Evolutionary conservation across 2,797 vertebrate species (phyloP), one percentile per base, ranked within the genome.

Genomic region (Phalloptychus januarius): DNA sequence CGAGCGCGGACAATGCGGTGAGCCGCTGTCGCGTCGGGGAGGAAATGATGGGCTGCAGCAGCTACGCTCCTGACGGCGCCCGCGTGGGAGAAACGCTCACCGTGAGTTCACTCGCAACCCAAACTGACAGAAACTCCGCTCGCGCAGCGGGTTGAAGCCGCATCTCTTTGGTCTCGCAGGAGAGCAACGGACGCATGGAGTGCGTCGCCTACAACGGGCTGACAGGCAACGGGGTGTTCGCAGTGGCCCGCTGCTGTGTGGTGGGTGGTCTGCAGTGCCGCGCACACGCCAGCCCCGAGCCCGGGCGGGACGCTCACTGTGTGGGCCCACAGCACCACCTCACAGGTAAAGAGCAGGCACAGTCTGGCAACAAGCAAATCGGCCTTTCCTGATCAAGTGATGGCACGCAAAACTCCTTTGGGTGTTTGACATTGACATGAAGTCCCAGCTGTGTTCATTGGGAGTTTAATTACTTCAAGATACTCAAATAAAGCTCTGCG

Each of bases 21-120:
- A 95, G 91, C 69, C 92, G 13, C 84, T 98, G 97, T 3, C 90
- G 94, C 2, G 1, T 12, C 0, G 78, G 89, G 0, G 97, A 99
- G 91, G 95, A 97, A 91, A 96, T 98, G 95, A 95, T 97, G 91
- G 92, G 97, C 90, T 99, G 97, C 85, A 96, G 96, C 72, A 95
- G 96, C 91, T 95, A 95, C 76, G 93, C 95, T 48, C 92, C 69
- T 25, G 94, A 95, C 0, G 93, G 96, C 13, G 81, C 90, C 74
- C 52, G 86, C 67, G 88, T 83, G 12, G 97, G 97, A 25, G 96
- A 97, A 87, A 92, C 79, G 75, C 71, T 97, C 42, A 85, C 94
- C 80, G 98, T 97, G 85, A 93, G 92, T 83, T 33, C 31, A 44
- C 31, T 20, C 25, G 4, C 2, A 61, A 23, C 15, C 7, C 28